Evolutionary conservation across 2,888 invertebrate species (phyloP).

Genomic region (Subacronicta megacephala): DNA sequence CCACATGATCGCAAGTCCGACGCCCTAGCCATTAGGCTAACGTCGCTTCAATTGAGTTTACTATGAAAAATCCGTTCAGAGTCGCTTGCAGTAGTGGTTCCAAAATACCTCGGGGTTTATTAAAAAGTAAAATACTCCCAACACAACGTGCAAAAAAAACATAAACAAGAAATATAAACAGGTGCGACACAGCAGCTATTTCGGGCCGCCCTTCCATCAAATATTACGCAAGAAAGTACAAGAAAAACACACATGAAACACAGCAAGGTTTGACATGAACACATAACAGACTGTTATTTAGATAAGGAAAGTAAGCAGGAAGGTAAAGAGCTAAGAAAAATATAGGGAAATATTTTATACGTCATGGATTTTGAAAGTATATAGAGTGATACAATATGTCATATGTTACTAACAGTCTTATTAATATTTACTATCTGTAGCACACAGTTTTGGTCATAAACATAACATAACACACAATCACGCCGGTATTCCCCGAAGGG

Average conservation of each 20-base stretch:
- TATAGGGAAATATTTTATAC: background rate
- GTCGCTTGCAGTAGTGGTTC: too few relatives aligned
- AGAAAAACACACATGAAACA: slow-evolving; percentile 24
- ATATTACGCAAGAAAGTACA: slow-evolving; percentile 22
- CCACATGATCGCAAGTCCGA: too few relatives aligned
- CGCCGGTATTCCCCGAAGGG: too few relatives aligned
- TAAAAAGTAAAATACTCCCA: slow-evolving; percentile 10
- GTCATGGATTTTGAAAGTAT: background rate
- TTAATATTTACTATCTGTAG: too few relatives aligned
- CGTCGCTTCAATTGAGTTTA: too few relatives aligned
- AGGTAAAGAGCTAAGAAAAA: slow-evolving; percentile 6
- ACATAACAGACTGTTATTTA: slow-evolving; percentile 36
- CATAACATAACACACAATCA: too few relatives aligned
- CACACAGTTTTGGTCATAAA: too few relatives aligned
- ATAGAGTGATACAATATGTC: too few relatives aligned
- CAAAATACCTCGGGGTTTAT: background rate
- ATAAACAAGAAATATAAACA: slow-evolving; percentile 17
- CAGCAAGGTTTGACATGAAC: slow-evolving; percentile 28
- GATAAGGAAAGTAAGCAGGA: slow-evolving; percentile 20
- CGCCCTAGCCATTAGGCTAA: too few relatives aligned
- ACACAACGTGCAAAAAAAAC: slow-evolving; percentile 1
- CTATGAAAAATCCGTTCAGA: too few relatives aligned
- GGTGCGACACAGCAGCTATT: slow-evolving; percentile 5
- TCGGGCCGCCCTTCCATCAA: background rate
- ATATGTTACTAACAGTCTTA: too few relatives aligned